Evolutionary conservation across 2,888 invertebrate species (phyloP).

Genomic region (Harpalus rufipes): DNA sequence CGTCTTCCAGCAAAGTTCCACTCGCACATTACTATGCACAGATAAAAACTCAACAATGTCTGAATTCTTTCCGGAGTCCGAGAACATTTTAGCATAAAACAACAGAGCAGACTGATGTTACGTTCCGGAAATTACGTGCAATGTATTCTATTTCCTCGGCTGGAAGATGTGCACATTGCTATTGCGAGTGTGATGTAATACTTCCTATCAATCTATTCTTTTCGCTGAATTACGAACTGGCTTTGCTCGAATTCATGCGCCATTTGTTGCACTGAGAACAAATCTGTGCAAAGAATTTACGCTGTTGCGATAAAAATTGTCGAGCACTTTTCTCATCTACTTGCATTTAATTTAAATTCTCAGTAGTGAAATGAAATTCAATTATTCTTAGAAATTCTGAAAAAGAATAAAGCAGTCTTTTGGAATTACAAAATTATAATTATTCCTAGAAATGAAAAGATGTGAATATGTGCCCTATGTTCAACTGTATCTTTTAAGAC

Average conservation of each 20-base stretch:
- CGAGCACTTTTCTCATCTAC: neutral
- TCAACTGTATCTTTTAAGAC: too few species aligned
- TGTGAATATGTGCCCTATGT: too few species aligned
- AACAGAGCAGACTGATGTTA: constrained; percentile 61
- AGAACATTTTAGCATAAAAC: constrained; percentile 50
- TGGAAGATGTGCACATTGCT: constrained; percentile 38
- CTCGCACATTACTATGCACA: constrained; percentile 31
- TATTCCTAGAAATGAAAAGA: too few species aligned
- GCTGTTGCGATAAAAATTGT: neutral
- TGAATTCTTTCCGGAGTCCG: constrained; percentile 38
- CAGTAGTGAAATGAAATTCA: neutral
- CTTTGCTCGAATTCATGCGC: constrained; percentile 20
- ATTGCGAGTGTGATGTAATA: constrained; percentile 33
- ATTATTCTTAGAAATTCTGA: too few species aligned
- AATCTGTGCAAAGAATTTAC: constrained; percentile 11
- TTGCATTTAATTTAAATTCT: neutral
- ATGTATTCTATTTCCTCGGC: constrained; percentile 69
- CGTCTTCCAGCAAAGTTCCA: neutral
- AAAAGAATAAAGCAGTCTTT: too few species aligned
- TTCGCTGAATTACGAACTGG: constrained; percentile 25
- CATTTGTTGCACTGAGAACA: constrained; percentile 39
- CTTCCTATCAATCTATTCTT: constrained; percentile 49
- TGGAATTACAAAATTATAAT: too few species aligned
- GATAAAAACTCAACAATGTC: constrained; percentile 28
- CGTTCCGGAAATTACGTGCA: constrained; percentile 69